Evolutionary conservation across 92 coral and sea anemone species (phyloP), one percentile per base, ranked within the genome.

Genomic region (Parazoanthus atlanticus): DNA sequence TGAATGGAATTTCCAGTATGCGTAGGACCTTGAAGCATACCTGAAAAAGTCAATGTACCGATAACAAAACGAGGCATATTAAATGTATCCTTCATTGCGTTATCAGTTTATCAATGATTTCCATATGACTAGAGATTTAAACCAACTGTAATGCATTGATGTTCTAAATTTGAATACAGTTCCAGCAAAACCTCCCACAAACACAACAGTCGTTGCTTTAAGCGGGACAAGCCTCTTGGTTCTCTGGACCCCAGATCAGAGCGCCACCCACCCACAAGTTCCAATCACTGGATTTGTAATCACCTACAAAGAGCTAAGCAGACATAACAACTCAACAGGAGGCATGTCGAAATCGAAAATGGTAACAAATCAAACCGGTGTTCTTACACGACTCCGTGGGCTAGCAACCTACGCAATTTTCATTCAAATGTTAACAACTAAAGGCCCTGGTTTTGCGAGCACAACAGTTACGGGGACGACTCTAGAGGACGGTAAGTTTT

Each of bases 331-430:
- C 58, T 9, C 86, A 25, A 43, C 86, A 23, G n/a, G 1, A 10
- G 56, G 52, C 36, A 17, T 82, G n/a, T n/a, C n/a, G 13, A 61
- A n/a, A 65, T 81, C 86, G 15, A 34, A 66, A 40, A 82, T 82
- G 86, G 31, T 28, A 7, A 19, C 58, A 66, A 66, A 66, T 0
- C 6, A 11, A 17, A 65, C 23, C 25, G 56, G 56, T 25, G 54
- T 82, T 25, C 76, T 82, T 26, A 66, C 75, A 1, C 25, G 76
- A 67, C 86, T 82, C 36, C 75, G 38, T 40, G 86, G 86, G 3
- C 76, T 82, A 7, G 86, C 86, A 40, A 82, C 34, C 29, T 82
- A 82, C n/a, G 86, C 54, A 3, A 82, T 82, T 29, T 40, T 82
- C 34, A 28, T 82, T 34, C 86, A 82, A 40, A 76, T 64, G 25